These are phyloP conservation scores for Dolichoris vasculosae DNA, from an alignment of 1,140 invertebrate species.

Conservation along the genomic window DNA sequence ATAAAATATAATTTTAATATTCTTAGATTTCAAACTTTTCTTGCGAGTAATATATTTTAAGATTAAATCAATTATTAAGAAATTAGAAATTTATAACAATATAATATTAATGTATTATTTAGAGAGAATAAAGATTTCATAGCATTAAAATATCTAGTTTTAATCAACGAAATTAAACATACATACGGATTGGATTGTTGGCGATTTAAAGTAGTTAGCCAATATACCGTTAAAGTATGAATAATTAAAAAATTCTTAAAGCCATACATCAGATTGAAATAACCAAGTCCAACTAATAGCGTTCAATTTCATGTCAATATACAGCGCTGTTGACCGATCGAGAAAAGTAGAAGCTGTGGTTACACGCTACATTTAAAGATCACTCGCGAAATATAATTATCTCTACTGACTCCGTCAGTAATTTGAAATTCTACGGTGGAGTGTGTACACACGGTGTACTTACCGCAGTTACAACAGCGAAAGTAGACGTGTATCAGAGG, in stretches of 20 bases:
- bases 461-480: constrained; percentile 17
- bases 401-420: not conserved
- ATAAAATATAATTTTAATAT: not conserved
- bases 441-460: not conserved
- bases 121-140: not conserved
- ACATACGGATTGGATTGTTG: not conserved
- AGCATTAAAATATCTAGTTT: not conserved
- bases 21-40: not conserved
- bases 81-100: not conserved
- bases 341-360: not conserved
- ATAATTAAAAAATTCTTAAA: not conserved
- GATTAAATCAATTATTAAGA: not conserved
- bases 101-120: not conserved
- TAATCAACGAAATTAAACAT: not conserved
- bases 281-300: not conserved
- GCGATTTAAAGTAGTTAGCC: not conserved
- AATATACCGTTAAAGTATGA: not conserved
- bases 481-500: constrained; percentile 11
- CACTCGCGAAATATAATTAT: constrained; percentile 9
- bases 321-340: not conserved
- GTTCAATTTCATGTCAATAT: not conserved
- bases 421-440: constrained; percentile 19
- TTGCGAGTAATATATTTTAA: not conserved
- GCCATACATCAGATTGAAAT: not conserved
- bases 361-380: constrained; percentile 12